These are phyloP conservation scores for Clarias gariepinus DNA, from an alignment of 2,113 vertebrate species.

Conservation along the genomic window DNA sequence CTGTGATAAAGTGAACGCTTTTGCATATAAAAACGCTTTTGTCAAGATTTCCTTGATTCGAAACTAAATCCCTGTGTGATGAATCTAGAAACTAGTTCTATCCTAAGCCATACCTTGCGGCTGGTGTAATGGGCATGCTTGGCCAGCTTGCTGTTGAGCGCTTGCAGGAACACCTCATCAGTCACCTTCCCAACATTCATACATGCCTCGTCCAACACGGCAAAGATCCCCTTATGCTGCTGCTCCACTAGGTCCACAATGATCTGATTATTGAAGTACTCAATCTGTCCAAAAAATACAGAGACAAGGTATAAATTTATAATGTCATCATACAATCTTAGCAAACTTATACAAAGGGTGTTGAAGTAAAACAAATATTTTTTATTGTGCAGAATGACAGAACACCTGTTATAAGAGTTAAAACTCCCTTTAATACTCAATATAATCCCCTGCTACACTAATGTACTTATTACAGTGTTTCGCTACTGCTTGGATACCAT, in stretches of 20 bases:
- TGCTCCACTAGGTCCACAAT: conserved; percentile 97
- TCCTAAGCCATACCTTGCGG: conserved; percentile 83
- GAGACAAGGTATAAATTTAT: background rate
- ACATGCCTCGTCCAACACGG: conserved; percentile 93
- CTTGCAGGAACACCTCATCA: conserved; percentile 91
- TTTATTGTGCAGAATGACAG: no score
- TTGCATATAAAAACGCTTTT: background rate
- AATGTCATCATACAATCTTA: background rate
- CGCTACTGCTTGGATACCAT: no score
- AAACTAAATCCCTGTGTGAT: background rate
- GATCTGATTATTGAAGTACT: conserved; percentile 98
- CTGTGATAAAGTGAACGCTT: background rate
- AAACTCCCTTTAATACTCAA: no score
- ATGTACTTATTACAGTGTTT: no score
- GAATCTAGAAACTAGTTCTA: background rate
- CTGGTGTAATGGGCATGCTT: conserved; percentile 95
- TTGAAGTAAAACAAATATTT: no score
- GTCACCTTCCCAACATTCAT: conserved; percentile 98
- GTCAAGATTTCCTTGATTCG: background rate
- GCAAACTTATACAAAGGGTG: background rate
- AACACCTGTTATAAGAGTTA: no score
- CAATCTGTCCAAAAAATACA: conserved; percentile 76
- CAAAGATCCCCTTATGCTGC: conserved; percentile 95
- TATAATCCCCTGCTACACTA: no score
- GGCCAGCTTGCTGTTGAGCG: conserved; percentile 87